Evolutionary conservation across 2,113 vertebrate species (phyloP), one percentile per base, ranked within the genome.

Genomic region (Rhombomys opimus): DNA sequence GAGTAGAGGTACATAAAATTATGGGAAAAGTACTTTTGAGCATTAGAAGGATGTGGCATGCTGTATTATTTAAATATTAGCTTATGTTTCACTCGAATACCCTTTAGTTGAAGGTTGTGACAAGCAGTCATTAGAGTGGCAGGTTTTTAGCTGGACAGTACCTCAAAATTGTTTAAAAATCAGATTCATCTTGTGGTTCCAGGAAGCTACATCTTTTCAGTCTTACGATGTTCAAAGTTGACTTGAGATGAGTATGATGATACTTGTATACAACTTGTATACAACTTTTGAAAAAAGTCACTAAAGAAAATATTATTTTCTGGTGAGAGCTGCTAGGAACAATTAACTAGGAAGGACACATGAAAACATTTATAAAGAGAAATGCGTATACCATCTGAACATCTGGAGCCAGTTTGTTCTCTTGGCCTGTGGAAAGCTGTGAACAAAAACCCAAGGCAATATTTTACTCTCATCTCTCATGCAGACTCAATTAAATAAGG

Each of bases 401-500:
- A 97, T 97, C 97, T 98, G 96, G 93, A 95, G 89, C 80, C 10
- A 81, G n/a, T 86, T 93, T 95, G 61, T 38, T 18, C 82, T 95
- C 20, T 68, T 95, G 91, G 93, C 77, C 93, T 54, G 57, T 94
- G 59, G 87, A 95, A 65, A 87, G 73, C 89, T 70, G 67, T 91
- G 52, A 81, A 52, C 10, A 67, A 93, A 95, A 97, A 96, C 96
- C 94, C 59, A 93, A 96, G 94, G 87, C 72, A 96, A 61, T 95
- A 90, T 95, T 96, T 97, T 87, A 94, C 81, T 87, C 81, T 78
- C 67, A 63, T 96, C 93, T 90, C 93, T 95, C 86, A 94, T 97
- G 93, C 93, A 97, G 72, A 68, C 87, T 91, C 96, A 97, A 96
- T 97, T 97, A 96, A 97, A 67, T 85, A 88, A 81, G 95, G 96